These are phyloP conservation scores for Thecophora atra DNA, from an alignment of 2,888 invertebrate species.

Conservation along the genomic window DNA sequence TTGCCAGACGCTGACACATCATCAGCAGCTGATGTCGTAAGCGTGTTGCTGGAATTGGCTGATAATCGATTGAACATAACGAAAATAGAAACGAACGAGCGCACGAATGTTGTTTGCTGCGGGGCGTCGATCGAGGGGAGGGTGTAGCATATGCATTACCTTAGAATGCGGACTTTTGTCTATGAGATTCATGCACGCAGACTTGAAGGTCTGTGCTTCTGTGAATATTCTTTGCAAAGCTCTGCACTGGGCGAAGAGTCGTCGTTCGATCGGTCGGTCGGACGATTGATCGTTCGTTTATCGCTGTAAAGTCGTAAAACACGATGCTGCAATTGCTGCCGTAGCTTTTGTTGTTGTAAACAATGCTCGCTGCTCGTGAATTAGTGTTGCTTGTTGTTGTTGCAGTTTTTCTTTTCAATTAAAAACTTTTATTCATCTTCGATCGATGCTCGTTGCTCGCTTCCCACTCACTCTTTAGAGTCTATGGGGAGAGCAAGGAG, in stretches of 20 bases:
- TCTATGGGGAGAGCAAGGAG: neutral
- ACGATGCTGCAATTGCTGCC: constrained; percentile 46
- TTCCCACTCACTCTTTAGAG: too few relatives aligned
- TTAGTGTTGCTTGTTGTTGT: too few relatives aligned
- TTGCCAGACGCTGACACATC: constrained; percentile 2
- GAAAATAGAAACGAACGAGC: constrained; percentile 1
- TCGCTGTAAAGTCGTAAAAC: constrained; percentile 56
- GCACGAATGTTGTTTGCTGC: neutral
- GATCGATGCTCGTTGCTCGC: neutral
- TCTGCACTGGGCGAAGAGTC: neutral
- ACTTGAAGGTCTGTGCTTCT: constrained; percentile 10
- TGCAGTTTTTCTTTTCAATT: constrained; percentile 52
- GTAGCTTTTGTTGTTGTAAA: too few relatives aligned
- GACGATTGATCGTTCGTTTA: constrained; percentile 10
- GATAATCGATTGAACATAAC: constrained; percentile 16
- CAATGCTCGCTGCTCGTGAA: too few relatives aligned
- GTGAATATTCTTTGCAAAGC: constrained; percentile 10
- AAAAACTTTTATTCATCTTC: constrained; percentile 45
- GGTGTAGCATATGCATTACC: neutral
- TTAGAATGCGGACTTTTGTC: neutral
- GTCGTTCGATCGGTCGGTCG: neutral
- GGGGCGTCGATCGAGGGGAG: too few relatives aligned
- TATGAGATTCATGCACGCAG: neutral
- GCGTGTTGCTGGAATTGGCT: neutral
- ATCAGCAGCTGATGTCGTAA: neutral